Evolutionary conservation across 2,113 vertebrate genomes (phyloP), one percentile per base, ranked within the genome.

Genomic region (Mellivora capensis): DNA sequence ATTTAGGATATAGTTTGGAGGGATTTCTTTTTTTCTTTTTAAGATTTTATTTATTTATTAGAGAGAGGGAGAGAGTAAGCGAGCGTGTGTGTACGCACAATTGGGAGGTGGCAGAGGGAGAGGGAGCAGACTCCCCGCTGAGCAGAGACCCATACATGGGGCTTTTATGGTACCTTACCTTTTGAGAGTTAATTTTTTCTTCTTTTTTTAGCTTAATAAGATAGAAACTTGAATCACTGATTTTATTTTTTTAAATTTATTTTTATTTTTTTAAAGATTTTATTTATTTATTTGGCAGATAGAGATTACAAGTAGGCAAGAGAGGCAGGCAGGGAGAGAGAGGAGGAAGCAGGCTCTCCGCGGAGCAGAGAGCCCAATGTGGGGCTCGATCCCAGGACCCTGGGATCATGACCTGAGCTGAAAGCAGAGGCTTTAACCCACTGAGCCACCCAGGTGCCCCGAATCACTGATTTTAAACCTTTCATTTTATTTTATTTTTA

Each of bases 161-260:
- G 7, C 49, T 64, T 39, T 86, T 82, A 47, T 44, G 44, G 29
- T 44, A 57, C 21, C 13, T 42, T 94, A 25, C 64, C 74, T 86
- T 93, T 52, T 4, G 15, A 13, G 15, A 4, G 18, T 83, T 87
- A 77, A 59, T 42, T 94, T 91, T 87, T 42, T 82, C 2, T 62
- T 90, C 27, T 77, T 10, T 71, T 14, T 71, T 61, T 83, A 29
- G 25, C 39, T 44, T 76, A 44, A 29, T 11, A n/a, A 84, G 52
- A 64, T 88, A 37, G 4, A 88, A 87, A 21, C 7, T 69, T 94
- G 86, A 90, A 84, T 76, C 21, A 67, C 31, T 87, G 34, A 34
- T 57, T 82, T 87, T 44, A 61, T 23, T 23, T 4, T 7, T 59
- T 59, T 59, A 6, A 59, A 8, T 44, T 54, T 20, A 54, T 54